Percentiles rank a stretch among this genome's conserved stretches.
phyloP scores from a whole-genome alignment of 2,113 vertebrate genomes.

The Tauraco erythrolophus region DNA sequence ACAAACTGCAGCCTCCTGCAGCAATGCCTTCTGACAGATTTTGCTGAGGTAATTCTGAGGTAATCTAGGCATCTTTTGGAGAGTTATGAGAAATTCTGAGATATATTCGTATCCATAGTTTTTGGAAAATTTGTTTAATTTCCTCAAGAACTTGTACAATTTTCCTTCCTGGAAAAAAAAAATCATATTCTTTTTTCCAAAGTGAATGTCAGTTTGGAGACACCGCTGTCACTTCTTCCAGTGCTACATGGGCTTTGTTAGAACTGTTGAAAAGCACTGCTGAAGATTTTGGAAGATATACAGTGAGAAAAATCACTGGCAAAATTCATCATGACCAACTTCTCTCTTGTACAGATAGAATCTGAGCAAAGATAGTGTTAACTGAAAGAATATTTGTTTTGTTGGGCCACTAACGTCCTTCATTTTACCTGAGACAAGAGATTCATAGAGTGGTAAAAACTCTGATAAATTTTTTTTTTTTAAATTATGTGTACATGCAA shows the following conservation, averaged over 20 bases:
- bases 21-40: not conserved
- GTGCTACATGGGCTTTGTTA: not conserved
- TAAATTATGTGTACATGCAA: not conserved
- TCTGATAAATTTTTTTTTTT: not conserved
- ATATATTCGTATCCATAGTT: not conserved
- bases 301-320: not conserved
- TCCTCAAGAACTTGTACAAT: not conserved
- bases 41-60: not conserved
- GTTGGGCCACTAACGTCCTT: not conserved
- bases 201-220: not conserved
- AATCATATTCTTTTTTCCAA: not conserved
- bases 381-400: not conserved
- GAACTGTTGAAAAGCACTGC: not conserved
- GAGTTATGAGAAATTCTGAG: not conserved
- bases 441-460: not conserved
- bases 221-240: not conserved
- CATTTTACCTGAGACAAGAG: not conserved
- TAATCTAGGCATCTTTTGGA: not conserved
- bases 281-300: not conserved
- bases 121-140: not conserved
- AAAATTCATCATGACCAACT: not conserved
- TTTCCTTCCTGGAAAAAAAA: not conserved
- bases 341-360: not conserved
- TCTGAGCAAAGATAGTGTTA: not conserved
- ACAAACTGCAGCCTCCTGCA: not conserved